A percentile compares a stretch with the other conserved stretches of the same genome.
Conservation (phyloP, 2,797 vertebrate species). For the Phalanger gymnotis region DNA sequence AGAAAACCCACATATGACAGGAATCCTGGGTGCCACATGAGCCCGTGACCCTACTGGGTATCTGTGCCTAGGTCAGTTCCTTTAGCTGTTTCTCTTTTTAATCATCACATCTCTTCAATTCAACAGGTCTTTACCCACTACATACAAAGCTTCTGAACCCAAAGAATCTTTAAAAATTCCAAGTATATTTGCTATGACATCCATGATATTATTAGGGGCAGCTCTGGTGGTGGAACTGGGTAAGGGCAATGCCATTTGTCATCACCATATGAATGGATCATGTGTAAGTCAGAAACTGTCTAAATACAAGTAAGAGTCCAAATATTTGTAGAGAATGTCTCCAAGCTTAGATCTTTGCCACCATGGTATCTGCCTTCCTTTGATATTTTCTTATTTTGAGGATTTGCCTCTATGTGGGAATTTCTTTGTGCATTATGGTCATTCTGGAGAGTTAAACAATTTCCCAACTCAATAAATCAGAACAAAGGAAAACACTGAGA, state of each 20-base stretch:
- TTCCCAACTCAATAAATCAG: not conserved
- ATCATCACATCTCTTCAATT: not conserved
- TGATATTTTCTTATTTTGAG: not conserved
- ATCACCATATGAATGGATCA: not conserved
- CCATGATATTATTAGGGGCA: not conserved
- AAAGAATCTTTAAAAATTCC: slow-evolving; percentile 6
- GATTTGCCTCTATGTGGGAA: not conserved
- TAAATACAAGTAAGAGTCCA: not conserved
- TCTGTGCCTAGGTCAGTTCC: not conserved
- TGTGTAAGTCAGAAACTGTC: not conserved
- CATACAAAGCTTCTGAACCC: not conserved
- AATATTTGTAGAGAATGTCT: slow-evolving; percentile 34
- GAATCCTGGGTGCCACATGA: not conserved
- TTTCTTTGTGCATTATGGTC: not conserved
- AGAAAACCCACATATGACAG: not conserved
- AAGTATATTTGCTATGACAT: not conserved
- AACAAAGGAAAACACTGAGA: slow-evolving; percentile 28
- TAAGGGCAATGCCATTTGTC: not conserved
- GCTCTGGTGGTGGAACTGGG: not conserved
- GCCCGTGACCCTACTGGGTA: not conserved
- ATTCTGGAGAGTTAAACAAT: not conserved
- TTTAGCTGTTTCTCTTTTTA: not conserved
- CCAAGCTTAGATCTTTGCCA: not conserved
- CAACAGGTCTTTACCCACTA: not conserved
- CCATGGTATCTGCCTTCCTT: not conserved